These are phyloP conservation scores for Copidosoma aretas DNA, from an alignment of 2,888 invertebrate species.

Conservation along the genomic window DNA sequence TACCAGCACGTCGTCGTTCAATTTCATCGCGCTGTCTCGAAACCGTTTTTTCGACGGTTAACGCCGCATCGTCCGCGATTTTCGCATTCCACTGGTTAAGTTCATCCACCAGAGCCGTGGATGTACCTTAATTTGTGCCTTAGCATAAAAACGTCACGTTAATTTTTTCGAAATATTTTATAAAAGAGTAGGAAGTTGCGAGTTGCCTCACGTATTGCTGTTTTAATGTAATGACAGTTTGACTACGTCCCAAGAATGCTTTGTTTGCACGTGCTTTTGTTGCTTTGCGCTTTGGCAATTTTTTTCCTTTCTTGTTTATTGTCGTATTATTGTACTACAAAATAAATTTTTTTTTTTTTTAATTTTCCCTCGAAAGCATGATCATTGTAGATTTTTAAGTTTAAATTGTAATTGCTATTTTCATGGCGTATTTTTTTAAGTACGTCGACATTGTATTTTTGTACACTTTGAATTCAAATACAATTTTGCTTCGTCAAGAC, in stretches of 20 bases:
- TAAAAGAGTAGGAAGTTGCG: neutral
- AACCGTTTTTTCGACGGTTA: too few species aligned
- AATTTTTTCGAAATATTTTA: neutral
- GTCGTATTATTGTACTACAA: slow-evolving; percentile 12
- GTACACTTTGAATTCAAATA: slow-evolving; percentile 19
- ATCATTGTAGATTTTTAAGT: slow-evolving; percentile 19
- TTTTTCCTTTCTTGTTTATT: slow-evolving; percentile 14
- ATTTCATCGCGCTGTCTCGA: neutral
- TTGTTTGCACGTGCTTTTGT: slow-evolving; percentile 29
- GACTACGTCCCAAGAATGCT: slow-evolving; percentile 4
- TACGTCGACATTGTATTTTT: slow-evolving; percentile 16
- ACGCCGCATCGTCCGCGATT: neutral
- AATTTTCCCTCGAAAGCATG: slow-evolving; percentile 32
- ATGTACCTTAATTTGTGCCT: neutral
- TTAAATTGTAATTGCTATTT: slow-evolving; percentile 14
- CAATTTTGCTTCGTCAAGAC: slow-evolving; percentile 41
- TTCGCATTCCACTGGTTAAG: slow-evolving; percentile 17
- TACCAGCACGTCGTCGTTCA: neutral
- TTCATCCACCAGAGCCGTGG: slow-evolving; percentile 17
- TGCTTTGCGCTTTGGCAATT: slow-evolving; percentile 23
- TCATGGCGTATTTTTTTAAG: slow-evolving; percentile 7
- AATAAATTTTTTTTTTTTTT: slow-evolving; percentile 6
- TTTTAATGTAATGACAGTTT: slow-evolving; percentile 1
- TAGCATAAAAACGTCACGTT: neutral
- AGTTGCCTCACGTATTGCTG: neutral